A percentile compares a stretch with the other conserved stretches of the same genome.
Evolutionary conservation across 1,140 invertebrate species (phyloP).

Genomic region (Drepana arcuata): DNA sequence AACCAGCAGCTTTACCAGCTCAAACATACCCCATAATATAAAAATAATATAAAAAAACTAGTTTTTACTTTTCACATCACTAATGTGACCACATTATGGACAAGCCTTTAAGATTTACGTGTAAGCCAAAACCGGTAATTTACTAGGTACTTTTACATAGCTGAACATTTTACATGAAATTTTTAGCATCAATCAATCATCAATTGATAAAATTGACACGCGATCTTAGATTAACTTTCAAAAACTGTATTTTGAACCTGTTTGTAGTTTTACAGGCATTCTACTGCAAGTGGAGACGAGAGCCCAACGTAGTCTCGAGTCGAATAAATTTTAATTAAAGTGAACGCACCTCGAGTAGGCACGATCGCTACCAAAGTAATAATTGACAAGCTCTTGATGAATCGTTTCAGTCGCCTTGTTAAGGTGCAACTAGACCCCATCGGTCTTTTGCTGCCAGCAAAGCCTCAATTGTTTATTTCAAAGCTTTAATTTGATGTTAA

Average conservation of each 20-base stretch:
- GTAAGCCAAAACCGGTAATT: too few relatives aligned
- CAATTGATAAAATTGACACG: constrained; percentile 12
- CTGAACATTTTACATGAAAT: constrained; percentile 3
- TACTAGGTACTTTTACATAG: too few relatives aligned
- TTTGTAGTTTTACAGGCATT: too few relatives aligned
- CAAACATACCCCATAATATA: too few relatives aligned
- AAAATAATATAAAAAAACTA: too few relatives aligned
- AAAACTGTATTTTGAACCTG: too few relatives aligned
- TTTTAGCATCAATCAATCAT: constrained; percentile 9
- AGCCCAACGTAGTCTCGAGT: constrained; percentile 14
- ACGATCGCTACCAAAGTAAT: constrained; percentile 43
- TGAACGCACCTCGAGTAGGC: constrained; percentile 32
- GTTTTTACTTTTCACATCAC: too few relatives aligned
- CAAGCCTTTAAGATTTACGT: too few relatives aligned
- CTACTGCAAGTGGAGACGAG: too few relatives aligned
- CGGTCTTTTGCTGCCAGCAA: constrained; percentile 47
- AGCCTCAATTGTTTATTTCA: constrained; percentile 31
- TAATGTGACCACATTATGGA: too few relatives aligned
- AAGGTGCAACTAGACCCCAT: constrained; percentile 50
- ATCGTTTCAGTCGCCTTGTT: constrained; percentile 56
- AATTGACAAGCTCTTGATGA: constrained; percentile 65
- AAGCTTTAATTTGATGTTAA: constrained; percentile 46
- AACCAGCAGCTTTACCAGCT: too few relatives aligned
- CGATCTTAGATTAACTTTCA: constrained; percentile 9
- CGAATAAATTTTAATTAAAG: constrained; percentile 68